phyloP scores from a whole-genome alignment of 1,140 invertebrate species.

The Polyergus mexicanus region DNA sequence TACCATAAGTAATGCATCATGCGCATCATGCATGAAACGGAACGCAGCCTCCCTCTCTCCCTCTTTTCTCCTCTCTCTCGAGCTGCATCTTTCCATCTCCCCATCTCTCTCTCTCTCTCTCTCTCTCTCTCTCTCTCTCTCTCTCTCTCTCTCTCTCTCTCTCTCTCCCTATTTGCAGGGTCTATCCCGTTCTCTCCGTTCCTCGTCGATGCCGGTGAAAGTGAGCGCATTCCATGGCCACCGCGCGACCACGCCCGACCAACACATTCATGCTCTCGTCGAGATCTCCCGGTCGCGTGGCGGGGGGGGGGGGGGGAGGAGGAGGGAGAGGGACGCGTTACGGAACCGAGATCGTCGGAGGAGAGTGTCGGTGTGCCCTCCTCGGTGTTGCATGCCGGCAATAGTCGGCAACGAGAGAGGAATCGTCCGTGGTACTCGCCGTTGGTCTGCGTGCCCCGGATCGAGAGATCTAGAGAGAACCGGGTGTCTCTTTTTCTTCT shows the following conservation, averaged over 20 bases:
- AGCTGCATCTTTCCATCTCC: conserved; percentile 22
- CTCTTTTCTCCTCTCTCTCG: conserved; percentile 33
- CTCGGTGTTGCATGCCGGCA: conserved; percentile 40
- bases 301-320: conserved; percentile 49
- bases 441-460: conserved; percentile 49
- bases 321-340: conserved; percentile 63
- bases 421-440: conserved; percentile 41
- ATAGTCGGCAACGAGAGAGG: conserved; percentile 50
- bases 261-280: conserved; percentile 73
- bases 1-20: no score
- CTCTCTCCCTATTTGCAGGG: conserved; percentile 21
- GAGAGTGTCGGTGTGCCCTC: conserved; percentile 61
- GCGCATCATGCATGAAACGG: no score
- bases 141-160: conserved; percentile 35
- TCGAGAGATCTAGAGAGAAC: conserved; percentile 60
- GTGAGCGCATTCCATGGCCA: conserved; percentile 87
- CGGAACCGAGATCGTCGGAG: conserved; percentile 55
- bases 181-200: conserved; percentile 55
- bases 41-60: conserved; percentile 38
- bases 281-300: conserved; percentile 66
- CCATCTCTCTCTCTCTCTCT: conserved; percentile 47
- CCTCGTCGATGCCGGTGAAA: conserved; percentile 82
- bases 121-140: conserved; percentile 25
- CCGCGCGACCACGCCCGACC: conserved; percentile 85
- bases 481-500: not conserved